Evolutionary conservation across 2,113 vertebrate species (phyloP).

Genomic region (Mixornis gularis): DNA sequence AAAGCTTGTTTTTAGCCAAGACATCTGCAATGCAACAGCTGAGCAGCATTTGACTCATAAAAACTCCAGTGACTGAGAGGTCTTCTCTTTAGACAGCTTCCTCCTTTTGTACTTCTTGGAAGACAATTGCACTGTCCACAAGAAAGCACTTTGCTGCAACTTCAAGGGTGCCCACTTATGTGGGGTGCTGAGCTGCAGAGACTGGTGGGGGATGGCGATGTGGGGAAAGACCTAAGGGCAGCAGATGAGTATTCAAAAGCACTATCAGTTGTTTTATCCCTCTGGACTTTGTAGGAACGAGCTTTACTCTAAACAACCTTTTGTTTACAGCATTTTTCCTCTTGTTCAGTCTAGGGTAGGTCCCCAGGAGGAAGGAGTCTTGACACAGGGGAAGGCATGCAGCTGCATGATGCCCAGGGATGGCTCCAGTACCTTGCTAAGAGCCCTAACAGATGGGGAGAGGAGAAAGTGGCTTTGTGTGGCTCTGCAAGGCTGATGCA

Average conservation of each 20-base stretch:
- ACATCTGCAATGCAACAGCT: constrained; percentile 37
- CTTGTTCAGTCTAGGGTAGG: background rate
- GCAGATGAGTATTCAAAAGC: background rate
- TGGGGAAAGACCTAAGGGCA: background rate
- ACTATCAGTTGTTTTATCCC: background rate
- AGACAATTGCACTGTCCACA: background rate
- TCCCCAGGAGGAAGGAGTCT: background rate
- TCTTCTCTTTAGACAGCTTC: constrained; percentile 30
- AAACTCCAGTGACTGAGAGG: background rate
- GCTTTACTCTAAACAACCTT: background rate
- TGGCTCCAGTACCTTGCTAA: background rate
- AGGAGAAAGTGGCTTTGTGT: background rate
- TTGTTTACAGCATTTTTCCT: background rate
- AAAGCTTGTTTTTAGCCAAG: constrained; percentile 14
- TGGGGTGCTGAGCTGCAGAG: background rate
- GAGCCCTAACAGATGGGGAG: background rate
- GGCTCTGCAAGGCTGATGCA: background rate
- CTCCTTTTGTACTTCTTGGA: background rate
- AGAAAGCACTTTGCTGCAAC: background rate
- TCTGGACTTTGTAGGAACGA: background rate
- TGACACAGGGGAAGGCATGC: background rate
- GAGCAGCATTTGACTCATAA: constrained; percentile 9
- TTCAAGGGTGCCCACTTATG: background rate
- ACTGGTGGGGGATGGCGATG: background rate
- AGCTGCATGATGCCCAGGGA: background rate